phyloP scores from a whole-genome alignment of 2,888 invertebrate genomes.

The Clostera curtula region DNA sequence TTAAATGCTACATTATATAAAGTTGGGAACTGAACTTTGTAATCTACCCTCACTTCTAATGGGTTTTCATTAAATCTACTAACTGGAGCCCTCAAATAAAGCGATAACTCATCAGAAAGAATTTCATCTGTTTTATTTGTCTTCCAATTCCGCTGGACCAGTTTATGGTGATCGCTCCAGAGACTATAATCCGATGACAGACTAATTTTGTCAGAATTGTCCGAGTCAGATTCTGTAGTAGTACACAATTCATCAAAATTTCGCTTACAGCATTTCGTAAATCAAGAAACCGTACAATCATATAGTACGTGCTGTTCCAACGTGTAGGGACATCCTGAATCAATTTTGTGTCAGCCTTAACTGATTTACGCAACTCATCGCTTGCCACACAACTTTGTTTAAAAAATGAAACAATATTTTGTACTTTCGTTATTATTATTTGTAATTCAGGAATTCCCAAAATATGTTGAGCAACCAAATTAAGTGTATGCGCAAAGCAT shows the following conservation, averaged over 20 bases:
- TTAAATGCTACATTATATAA: conserved; percentile 16
- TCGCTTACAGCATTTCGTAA: conserved; percentile 20
- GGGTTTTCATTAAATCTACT: conserved; percentile 18
- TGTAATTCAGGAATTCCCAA: conserved; percentile 15
- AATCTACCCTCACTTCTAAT: conserved; percentile 17
- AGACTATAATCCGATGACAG: too few species aligned
- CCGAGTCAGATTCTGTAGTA: too few species aligned
- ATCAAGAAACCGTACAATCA: conserved; percentile 30
- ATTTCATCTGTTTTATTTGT: conserved; percentile 10
- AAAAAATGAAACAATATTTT: conserved; percentile 21
- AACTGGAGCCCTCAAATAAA: conserved; percentile 20
- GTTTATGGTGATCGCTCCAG: conserved; percentile 15
- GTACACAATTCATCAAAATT: too few species aligned
- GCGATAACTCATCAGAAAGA: conserved; percentile 19
- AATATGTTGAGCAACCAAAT: conserved; percentile 28
- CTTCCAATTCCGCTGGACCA: conserved; percentile 15
- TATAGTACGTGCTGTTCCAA: conserved; percentile 23
- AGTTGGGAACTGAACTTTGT: conserved; percentile 16
- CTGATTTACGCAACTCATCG: conserved; percentile 21
- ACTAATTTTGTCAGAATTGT: too few species aligned
- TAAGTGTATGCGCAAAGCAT: conserved; percentile 21
- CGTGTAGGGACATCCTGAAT: conserved; percentile 21
- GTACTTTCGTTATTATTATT: conserved; percentile 18
- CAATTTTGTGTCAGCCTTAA: conserved; percentile 18
- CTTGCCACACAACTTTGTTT: conserved; percentile 23